phyloP scores from a whole-genome alignment of 1,140 invertebrate genomes.

The Fopius arisanus region DNA sequence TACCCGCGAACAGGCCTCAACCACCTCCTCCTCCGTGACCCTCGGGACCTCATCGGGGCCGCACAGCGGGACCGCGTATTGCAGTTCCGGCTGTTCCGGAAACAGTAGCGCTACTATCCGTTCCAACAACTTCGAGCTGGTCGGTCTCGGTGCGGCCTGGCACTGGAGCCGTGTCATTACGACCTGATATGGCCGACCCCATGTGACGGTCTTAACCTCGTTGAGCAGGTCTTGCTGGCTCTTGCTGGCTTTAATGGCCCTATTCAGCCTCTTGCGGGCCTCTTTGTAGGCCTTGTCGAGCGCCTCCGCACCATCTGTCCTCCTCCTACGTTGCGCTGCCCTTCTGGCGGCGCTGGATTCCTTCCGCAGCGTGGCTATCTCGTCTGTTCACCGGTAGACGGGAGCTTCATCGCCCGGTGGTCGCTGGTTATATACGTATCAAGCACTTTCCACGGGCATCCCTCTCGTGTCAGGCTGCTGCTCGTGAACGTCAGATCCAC shows the following conservation, averaged over 20 bases:
- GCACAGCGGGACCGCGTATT: not conserved
- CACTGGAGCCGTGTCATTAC: conserved; percentile 16
- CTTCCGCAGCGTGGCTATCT: not conserved
- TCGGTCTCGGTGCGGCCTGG: not conserved
- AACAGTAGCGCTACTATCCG: not conserved
- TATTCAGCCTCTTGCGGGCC: conserved; percentile 21
- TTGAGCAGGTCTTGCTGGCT: conserved; percentile 33
- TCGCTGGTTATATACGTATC: conserved; percentile 28
- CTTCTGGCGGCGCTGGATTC: not conserved
- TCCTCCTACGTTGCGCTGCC: not conserved
- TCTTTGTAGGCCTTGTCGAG: no score
- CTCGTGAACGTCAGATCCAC: not conserved
- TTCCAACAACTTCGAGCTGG: not conserved
- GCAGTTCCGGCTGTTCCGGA: not conserved
- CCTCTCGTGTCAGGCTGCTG: no score
- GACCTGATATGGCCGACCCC: conserved; percentile 43
- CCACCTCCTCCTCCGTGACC: conserved; percentile 19
- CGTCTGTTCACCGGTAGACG: conserved; percentile 35
- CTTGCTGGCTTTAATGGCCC: conserved; percentile 37
- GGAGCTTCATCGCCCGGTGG: conserved; percentile 31
- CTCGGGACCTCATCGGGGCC: not conserved
- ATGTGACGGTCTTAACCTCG: conserved; percentile 40
- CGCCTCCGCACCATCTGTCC: no score
- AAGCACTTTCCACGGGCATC: not conserved
- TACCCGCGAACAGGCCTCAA: conserved; percentile 31